phyloP scores from a whole-genome alignment of 2,113 vertebrate species.

The Leiothrix lutea region DNA sequence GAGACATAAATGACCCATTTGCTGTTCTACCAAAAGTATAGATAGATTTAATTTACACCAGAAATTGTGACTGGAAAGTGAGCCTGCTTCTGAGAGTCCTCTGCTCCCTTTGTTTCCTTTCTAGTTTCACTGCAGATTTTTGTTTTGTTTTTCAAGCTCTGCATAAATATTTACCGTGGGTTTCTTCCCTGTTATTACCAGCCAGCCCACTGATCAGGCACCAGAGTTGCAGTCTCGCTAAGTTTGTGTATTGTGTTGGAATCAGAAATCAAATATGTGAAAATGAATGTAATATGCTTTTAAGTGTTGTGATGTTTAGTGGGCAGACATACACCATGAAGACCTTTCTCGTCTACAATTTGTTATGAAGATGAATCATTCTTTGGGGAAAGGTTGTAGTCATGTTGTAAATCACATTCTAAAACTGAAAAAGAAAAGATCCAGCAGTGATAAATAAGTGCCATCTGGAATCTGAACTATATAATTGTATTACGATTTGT shows the following conservation, averaged over 20 bases:
- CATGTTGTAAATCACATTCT: constrained; percentile 17
- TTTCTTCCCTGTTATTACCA: background rate
- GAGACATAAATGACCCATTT: background rate
- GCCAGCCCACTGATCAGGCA: background rate
- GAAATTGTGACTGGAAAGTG: background rate
- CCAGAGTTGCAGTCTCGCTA: background rate
- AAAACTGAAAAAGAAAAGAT: background rate
- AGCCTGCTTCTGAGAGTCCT: background rate
- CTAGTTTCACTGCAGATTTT: background rate
- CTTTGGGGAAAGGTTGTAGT: constrained; percentile 13
- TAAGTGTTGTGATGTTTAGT: background rate
- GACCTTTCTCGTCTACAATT: constrained; percentile 7
- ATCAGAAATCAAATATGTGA: background rate
- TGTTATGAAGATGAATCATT: constrained; percentile 47
- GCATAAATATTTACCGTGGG: background rate
- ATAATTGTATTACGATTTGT: constrained; percentile 11
- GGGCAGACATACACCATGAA: background rate
- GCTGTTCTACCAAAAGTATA: background rate
- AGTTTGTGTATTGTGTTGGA: background rate
- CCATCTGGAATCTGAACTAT: constrained; percentile 35
- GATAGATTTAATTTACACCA: background rate
- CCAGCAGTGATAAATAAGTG: constrained; percentile 38
- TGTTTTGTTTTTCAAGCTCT: background rate
- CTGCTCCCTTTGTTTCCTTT: background rate
- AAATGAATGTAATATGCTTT: background rate